Evolutionary conservation across 2,888 invertebrate genomes (phyloP).

Genomic region (Lagria hirta): DNA sequence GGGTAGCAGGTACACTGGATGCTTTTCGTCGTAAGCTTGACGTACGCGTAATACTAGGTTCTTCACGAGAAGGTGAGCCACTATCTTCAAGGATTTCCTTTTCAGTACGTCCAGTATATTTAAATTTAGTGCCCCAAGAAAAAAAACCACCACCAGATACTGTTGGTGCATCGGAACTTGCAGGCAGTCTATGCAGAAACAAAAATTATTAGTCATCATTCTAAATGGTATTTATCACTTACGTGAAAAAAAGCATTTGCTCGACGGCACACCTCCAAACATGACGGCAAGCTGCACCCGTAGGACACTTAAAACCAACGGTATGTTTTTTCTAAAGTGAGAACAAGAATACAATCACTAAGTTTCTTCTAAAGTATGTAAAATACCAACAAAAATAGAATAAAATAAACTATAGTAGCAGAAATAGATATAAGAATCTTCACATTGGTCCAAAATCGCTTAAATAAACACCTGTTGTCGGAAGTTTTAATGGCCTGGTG

Average conservation of each 20-base stretch:
- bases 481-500: too few species aligned
- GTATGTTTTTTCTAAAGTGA: slow-evolving; percentile 87
- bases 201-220: slow-evolving; percentile 9
- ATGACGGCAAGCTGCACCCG: slow-evolving; percentile 89
- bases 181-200: slow-evolving; percentile 66
- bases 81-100: slow-evolving; percentile 85
- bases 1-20: slow-evolving; percentile 84
- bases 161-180: slow-evolving; percentile 79
- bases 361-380: slow-evolving; percentile 21
- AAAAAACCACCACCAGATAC: slow-evolving; percentile 90
- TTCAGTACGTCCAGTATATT: slow-evolving; percentile 90
- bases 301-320: slow-evolving; percentile 93
- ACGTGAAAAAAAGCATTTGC: slow-evolving; percentile 98
- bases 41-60: slow-evolving; percentile 56
- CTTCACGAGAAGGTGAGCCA: slow-evolving; percentile 65
- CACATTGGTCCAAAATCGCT: too few species aligned
- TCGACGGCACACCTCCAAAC: slow-evolving; percentile 98
- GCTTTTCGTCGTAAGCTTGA: slow-evolving; percentile 72
- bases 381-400: too few species aligned
- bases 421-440: too few species aligned
- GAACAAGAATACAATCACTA: too few species aligned
- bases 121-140: slow-evolving; percentile 92
- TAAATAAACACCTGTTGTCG: too few species aligned
- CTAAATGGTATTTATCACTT: slow-evolving; percentile 54
- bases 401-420: too few species aligned